phyloP scores from a whole-genome alignment of 2,113 vertebrate genomes.

The Mohoua ochrocephala region DNA sequence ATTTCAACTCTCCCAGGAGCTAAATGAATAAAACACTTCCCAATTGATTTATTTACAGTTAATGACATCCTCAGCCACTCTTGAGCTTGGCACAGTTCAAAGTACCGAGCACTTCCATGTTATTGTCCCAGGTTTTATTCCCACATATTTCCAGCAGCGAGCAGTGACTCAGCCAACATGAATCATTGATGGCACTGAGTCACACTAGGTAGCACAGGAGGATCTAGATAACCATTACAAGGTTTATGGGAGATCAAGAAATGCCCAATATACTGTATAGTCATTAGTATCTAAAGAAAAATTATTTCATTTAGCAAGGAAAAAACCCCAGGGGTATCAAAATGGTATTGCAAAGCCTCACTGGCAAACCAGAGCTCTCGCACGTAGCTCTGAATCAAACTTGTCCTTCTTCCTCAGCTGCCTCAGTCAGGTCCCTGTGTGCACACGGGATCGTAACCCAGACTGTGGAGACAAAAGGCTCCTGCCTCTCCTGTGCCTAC shows the following conservation, averaged over 20 bases:
- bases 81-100: neutral
- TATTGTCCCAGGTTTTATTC: neutral
- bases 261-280: neutral
- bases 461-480: neutral
- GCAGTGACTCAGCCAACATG: constrained; percentile 46
- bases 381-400: neutral
- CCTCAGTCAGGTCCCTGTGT: neutral
- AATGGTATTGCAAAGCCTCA: neutral
- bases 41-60: constrained; percentile 26
- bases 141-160: neutral
- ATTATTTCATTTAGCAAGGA: neutral
- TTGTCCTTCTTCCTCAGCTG: neutral
- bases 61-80: neutral
- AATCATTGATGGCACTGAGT: constrained; percentile 52
- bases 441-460: neutral
- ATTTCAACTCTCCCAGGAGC: neutral
- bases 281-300: neutral
- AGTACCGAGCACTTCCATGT: neutral
- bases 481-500: neutral
- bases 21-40: constrained; percentile 13
- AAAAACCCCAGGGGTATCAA: neutral
- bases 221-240: neutral
- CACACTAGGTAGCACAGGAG: constrained; percentile 28
- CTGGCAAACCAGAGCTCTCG: neutral
- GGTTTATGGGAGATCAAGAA: neutral